Evolutionary conservation across 2,888 invertebrate genomes (phyloP).

Genomic region (Scrobipalpa costella): DNA sequence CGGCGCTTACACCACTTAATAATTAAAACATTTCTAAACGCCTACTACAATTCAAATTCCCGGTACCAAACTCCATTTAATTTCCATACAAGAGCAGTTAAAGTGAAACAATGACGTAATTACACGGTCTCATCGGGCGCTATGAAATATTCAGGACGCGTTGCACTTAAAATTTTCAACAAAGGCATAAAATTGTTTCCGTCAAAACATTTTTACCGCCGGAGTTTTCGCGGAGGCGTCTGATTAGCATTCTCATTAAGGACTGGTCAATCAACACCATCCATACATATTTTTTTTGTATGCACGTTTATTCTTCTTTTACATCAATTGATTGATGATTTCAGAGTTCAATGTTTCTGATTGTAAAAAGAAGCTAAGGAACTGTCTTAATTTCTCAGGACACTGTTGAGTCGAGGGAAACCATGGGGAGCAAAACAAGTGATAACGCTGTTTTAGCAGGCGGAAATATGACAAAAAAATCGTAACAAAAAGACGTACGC

Average conservation of each 20-base stretch:
- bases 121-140: slow-evolving; percentile 29
- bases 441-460: too few species aligned
- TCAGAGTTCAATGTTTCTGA: too few species aligned
- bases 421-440: too few species aligned
- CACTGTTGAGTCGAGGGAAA: too few species aligned
- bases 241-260: not conserved
- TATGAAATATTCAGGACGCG: slow-evolving; percentile 56
- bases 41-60: slow-evolving; percentile 13
- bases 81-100: slow-evolving; percentile 28
- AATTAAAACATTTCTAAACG: slow-evolving; percentile 7
- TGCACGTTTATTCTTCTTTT: too few species aligned
- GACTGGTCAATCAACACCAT: not conserved
- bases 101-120: slow-evolving; percentile 37
- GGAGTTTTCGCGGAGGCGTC: slow-evolving; percentile 16
- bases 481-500: too few species aligned
- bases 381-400: too few species aligned
- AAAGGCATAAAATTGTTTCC: slow-evolving; percentile 54
- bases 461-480: too few species aligned
- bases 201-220: slow-evolving; percentile 52
- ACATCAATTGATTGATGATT: too few species aligned
- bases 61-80: slow-evolving; percentile 19
- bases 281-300: too few species aligned
- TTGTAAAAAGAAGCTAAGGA: too few species aligned
- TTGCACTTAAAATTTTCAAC: slow-evolving; percentile 51
- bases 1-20: slow-evolving; percentile 7